Base-by-base conservation (phyloP, 2,113 vertebrate species). In the Aspiorhynchus laticeps region DNA sequence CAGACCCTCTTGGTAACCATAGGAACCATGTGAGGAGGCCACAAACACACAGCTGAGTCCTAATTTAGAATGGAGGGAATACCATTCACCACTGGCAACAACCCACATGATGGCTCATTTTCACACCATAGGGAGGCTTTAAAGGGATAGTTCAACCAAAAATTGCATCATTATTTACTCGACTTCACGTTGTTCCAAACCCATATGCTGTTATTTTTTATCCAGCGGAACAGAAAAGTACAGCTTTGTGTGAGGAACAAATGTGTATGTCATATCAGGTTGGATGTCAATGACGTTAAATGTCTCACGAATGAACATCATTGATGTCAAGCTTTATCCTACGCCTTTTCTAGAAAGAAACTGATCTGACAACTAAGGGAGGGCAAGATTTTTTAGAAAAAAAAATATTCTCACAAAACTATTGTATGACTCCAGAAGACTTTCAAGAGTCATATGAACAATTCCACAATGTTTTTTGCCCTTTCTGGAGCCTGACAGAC, bases 1-100 rank as follows among this genome's bases (percentile, higher is more conserved):
- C 53, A 75, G 61, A 24, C 69, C 28, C 69, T 86, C 28, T 71
- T 21, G 71, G 92, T 92, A 90, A 73, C 89, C 90, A 92, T 91
- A 17, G 91, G 38, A 92, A 93, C 92, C 91, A 83, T 9, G 80
- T 21, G 79, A 89, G n/a, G 71, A 86, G 86, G 81, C 85, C 63
- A 41, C 51, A 46, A 24, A 48, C 14, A 48, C 17, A 7, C 15
- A 10, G 33, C 24, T 46, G 73, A 84, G 19, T 73, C 63, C 24
- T 82, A 74, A 76, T 87, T 78, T 78, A 74, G 36, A n/a, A 31
- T 17, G 9, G 51, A 73, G 48, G 24, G 51, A 88, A 86, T 79
- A 83, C 80, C 80, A 71, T 53, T 73, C 61, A 85, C 33, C 36
- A 59, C 26, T 86, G 48, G 19, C 43, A 82, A 48, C 36, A 36